Conservation (phyloP, 2,797 vertebrate species). For the Pristis pectinata region DNA sequence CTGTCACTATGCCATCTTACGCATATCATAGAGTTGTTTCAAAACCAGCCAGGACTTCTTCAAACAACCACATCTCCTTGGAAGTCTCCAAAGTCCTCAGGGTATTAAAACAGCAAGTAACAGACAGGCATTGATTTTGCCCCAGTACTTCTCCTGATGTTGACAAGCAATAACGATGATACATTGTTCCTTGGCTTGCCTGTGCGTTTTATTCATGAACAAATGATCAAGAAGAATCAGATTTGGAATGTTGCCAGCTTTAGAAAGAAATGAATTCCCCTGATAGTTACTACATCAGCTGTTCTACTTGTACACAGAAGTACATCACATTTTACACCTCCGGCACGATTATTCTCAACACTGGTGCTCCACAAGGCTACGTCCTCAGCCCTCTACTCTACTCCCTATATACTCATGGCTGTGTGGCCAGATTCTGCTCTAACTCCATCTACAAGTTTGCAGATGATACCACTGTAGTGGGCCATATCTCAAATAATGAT, state of each 20-base stretch:
- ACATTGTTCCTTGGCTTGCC: not conserved
- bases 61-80: not conserved
- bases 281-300: not conserved
- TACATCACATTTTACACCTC: not conserved
- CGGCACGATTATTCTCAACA: too few relatives aligned
- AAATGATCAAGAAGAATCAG: not conserved
- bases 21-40: too few relatives aligned
- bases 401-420: too few relatives aligned
- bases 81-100: not conserved
- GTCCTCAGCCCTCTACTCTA: too few relatives aligned
- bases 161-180: not conserved
- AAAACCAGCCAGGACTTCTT: too few relatives aligned
- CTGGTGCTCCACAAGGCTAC: too few relatives aligned
- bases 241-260: not conserved
- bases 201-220: not conserved
- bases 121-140: not conserved
- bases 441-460: too few relatives aligned
- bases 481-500: too few relatives aligned
- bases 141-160: not conserved
- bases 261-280: not conserved
- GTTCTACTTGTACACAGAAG: not conserved
- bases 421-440: too few relatives aligned
- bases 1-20: too few relatives aligned
- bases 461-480: too few relatives aligned
- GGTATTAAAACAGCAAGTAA: not conserved